Percentiles rank a stretch among this genome's conserved stretches.
These are phyloP conservation scores for Pleuronectes platessa DNA, from an alignment of 2,113 vertebrate genomes.

Conservation along the genomic window DNA sequence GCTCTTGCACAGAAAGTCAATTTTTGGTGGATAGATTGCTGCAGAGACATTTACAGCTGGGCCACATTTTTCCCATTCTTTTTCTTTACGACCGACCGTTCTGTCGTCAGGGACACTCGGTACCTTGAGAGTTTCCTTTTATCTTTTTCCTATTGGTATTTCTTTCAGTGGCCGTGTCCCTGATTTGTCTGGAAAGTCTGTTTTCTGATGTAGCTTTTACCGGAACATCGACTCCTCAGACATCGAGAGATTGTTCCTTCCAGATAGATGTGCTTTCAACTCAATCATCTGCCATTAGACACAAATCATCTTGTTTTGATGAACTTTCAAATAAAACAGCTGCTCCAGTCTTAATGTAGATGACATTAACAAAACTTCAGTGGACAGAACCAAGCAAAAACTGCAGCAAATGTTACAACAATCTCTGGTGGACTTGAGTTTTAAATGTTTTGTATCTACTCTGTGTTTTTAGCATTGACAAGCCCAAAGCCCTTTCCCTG, in stretches of 20 bases:
- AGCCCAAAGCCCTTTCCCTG: conserved; percentile 95
- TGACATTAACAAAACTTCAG: not conserved
- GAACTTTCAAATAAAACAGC: too few species aligned
- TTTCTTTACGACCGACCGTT: not conserved
- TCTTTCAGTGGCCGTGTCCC: conserved; percentile 9
- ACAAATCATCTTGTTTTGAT: too few species aligned
- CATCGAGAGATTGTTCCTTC: not conserved
- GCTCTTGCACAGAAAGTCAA: not conserved
- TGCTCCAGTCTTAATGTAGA: too few species aligned
- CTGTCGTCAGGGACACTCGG: not conserved
- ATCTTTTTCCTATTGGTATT: not conserved
- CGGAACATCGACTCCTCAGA: not conserved
- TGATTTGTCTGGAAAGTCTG: conserved; percentile 8
- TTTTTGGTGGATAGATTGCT: conserved; percentile 15
- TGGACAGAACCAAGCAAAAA: not conserved
- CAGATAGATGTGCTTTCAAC: too few species aligned
- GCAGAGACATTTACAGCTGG: conserved; percentile 15
- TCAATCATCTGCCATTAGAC: too few species aligned
- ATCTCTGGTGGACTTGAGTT: not conserved
- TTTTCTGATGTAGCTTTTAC: not conserved
- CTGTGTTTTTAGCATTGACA: conserved; percentile 89
- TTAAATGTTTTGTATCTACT: conserved; percentile 26
- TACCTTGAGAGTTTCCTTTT: not conserved
- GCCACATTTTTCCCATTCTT: conserved; percentile 24
- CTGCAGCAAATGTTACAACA: not conserved